These are phyloP conservation scores for Chrysodeixis includens DNA, from an alignment of 2,888 invertebrate species.

Conservation along the genomic window DNA sequence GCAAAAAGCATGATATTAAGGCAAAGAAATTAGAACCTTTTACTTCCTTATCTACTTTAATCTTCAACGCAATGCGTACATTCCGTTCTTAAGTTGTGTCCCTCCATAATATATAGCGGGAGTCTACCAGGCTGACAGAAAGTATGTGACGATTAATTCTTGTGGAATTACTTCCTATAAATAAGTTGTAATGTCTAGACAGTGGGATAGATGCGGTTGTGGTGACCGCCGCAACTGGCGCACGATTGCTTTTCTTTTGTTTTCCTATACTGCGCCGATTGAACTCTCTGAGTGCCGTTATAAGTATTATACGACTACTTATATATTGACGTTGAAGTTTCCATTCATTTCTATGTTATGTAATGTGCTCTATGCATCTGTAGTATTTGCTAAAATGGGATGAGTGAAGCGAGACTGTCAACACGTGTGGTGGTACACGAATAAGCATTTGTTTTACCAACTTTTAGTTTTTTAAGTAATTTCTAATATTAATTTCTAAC, in stretches of 20 bases:
- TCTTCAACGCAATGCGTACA: not conserved
- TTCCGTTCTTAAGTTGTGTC: not conserved
- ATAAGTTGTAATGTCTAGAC: constrained; percentile 44
- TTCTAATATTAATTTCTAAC: too few species aligned
- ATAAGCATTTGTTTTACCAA: too few species aligned
- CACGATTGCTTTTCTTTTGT: constrained; percentile 41
- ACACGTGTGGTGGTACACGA: too few species aligned
- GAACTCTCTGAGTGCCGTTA: constrained; percentile 7
- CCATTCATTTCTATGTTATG: not conserved
- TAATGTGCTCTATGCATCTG: too few species aligned
- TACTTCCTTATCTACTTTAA: not conserved
- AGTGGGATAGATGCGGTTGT: constrained; percentile 35
- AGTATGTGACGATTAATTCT: not conserved
- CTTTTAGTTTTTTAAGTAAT: too few species aligned
- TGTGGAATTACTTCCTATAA: constrained; percentile 28
- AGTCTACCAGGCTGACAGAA: not conserved
- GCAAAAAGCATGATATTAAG: too few species aligned
- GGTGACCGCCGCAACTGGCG: constrained; percentile 48
- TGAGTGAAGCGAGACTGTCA: too few species aligned
- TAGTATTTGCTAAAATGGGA: too few species aligned
- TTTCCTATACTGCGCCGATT: constrained; percentile 16
- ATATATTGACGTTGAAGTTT: not conserved
- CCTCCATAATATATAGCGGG: not conserved
- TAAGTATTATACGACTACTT: not conserved
- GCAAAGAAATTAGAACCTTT: too few species aligned